Evolutionary conservation across 2,113 vertebrate genomes (phyloP), one percentile per base, ranked within the genome.

Genomic region (Erythrolamprus reginae): DNA sequence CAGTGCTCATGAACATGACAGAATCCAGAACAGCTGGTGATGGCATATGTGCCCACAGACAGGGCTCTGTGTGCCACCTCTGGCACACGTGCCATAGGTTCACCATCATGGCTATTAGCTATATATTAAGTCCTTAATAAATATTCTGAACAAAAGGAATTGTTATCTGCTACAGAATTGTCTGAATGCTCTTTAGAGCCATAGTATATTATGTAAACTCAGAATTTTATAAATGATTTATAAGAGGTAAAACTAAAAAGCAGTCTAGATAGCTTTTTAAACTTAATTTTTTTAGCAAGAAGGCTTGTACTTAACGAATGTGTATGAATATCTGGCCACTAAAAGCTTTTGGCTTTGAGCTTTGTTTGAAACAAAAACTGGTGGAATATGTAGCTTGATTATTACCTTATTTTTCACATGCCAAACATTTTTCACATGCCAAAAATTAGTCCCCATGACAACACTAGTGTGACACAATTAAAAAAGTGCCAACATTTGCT

Each of bases 391-490:
- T 50, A 88, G 17, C 53, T 58, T 84, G 2, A 58, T 38, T 51
- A 82, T 42, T 88, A 33, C n/a, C 42, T 88, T 83, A 10, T 51
- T 88, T 61, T 55, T 48, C 52, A 61, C 7, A 61, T 53, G 38
- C 1, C 90, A 50, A n/a, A 91, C 58, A 88, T 61, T 88, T 61
- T 55, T 48, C 52, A 61, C 7, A 61, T 53, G 38, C 1, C 90
- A 50, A n/a, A 91, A 50, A 88, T 61, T 33, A 26, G 77, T 91
- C 86, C 86, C 77, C 86, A 91, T 91, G 90, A 77, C 51, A 91
- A 90, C 84, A 90, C n/a, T 53, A 21, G 2, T 42, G 15, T 42
- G 61, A 70, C 61, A 55, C 89, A 77, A 77, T 51, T 55, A 56
- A 88, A 86, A 88, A 91, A 84, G 86, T 84, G 17, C 33, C 70